These are phyloP conservation scores for Gerosis bhagava DNA, from an alignment of 2,888 invertebrate species.

Conservation along the genomic window DNA sequence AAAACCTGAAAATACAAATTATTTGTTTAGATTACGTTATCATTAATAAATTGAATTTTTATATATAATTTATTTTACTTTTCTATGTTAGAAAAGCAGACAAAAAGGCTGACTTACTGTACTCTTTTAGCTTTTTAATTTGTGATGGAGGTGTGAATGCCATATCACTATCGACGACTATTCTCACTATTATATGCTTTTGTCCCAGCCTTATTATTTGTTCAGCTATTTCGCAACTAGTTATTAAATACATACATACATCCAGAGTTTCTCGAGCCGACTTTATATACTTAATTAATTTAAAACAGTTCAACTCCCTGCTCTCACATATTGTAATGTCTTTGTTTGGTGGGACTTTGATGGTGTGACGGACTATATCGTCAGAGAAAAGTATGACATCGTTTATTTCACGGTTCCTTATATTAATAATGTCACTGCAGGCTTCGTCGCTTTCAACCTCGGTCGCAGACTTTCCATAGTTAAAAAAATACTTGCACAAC, in stretches of 20 bases:
- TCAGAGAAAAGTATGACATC: slow-evolving; percentile 77
- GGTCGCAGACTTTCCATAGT: slow-evolving; percentile 40
- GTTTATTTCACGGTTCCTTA: slow-evolving; percentile 70
- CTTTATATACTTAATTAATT: slow-evolving; percentile 72
- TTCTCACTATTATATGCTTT: slow-evolving; percentile 70
- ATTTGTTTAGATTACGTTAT: neutral
- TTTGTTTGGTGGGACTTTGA: slow-evolving; percentile 61
- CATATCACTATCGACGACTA: slow-evolving; percentile 75
- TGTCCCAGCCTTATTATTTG: slow-evolving; percentile 73
- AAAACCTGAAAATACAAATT: slow-evolving; percentile 56
- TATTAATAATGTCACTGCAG: slow-evolving; percentile 53
- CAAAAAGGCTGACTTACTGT: too few species aligned
- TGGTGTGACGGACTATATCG: slow-evolving; percentile 60
- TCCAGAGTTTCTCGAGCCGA: slow-evolving; percentile 74
- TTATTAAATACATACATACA: slow-evolving; percentile 77
- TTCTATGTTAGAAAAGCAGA: too few species aligned
- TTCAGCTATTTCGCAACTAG: slow-evolving; percentile 71
- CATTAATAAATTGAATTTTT: neutral
- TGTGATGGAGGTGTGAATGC: slow-evolving; percentile 72
- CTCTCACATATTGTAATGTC: slow-evolving; percentile 67
- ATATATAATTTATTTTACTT: too few species aligned
- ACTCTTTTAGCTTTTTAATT: slow-evolving; percentile 69
- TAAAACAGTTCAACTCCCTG: slow-evolving; percentile 70
- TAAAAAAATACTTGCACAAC: slow-evolving; percentile 60
- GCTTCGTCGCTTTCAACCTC: slow-evolving; percentile 48